Percentiles rank a stretch among this genome's conserved stretches.
phyloP scores from a whole-genome alignment of 2,797 vertebrate species.

The Euthynnus affinis region DNA sequence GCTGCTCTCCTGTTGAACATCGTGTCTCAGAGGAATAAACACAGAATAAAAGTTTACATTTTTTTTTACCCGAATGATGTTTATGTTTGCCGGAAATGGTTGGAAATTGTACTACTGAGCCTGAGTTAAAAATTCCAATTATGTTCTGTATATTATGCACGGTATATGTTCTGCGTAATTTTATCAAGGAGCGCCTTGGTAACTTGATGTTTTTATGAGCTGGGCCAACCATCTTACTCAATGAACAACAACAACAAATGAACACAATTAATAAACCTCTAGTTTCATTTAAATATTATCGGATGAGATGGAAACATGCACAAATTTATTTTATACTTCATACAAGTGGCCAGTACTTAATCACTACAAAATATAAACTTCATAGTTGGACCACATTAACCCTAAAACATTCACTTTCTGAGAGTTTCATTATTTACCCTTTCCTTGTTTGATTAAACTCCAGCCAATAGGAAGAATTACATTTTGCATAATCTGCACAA shows the following conservation, averaged over 20 bases:
- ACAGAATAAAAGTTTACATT: background rate
- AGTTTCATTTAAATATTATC: slow-evolving; percentile 24
- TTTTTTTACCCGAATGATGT: background rate
- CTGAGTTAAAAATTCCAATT: slow-evolving; percentile 5
- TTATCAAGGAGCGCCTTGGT: slow-evolving; percentile 23
- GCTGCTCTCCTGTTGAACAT: slow-evolving; percentile 4
- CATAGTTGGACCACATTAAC: background rate
- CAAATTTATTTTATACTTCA: slow-evolving; percentile 21
- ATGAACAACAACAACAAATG: too few relatives aligned
- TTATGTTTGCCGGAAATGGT: slow-evolving; percentile 8
- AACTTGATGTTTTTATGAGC: slow-evolving; percentile 25
- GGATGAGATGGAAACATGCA: background rate
- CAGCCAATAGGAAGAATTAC: background rate
- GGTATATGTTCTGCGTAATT: background rate
- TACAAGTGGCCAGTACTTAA: background rate
- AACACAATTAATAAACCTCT: background rate
- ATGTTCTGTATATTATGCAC: background rate
- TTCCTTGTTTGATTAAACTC: background rate
- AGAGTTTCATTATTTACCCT: background rate
- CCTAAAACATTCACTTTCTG: too few relatives aligned
- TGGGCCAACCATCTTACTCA: slow-evolving; percentile 27
- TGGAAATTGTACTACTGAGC: slow-evolving; percentile 16
- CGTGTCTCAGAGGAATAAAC: slow-evolving; percentile 6
- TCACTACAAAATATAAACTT: too few relatives aligned
- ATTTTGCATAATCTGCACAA: background rate